Conservation (phyloP, 2,888 invertebrate genomes). For the Leuctra nigra region DNA sequence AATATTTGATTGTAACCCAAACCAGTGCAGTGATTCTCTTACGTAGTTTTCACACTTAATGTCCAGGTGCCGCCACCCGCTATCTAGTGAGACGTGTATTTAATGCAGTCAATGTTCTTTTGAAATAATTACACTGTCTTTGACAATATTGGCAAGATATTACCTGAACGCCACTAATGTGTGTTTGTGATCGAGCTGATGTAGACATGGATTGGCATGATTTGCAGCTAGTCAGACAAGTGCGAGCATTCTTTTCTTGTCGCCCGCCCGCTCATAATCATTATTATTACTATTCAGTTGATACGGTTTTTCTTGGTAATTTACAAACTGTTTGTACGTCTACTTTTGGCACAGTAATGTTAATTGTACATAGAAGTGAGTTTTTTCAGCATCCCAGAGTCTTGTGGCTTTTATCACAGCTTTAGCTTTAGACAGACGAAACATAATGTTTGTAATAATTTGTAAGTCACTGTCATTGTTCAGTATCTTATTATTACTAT, state of each 20-base stretch:
- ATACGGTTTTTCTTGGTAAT: constrained; percentile 24
- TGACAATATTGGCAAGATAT: constrained; percentile 2
- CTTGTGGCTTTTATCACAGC: constrained; percentile 31
- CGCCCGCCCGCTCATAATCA: too few relatives aligned
- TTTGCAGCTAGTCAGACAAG: constrained; percentile 26
- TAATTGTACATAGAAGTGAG: constrained; percentile 29
- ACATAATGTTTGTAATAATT: constrained; percentile 14
- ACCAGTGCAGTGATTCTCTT: constrained; percentile 27
- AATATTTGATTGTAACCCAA: constrained; percentile 27
- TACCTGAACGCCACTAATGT: constrained; percentile 21
- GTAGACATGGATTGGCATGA: constrained; percentile 24
- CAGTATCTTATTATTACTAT: too few relatives aligned
- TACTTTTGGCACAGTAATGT: constrained; percentile 29
- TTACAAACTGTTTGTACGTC: constrained; percentile 23
- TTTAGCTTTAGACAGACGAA: constrained; percentile 29
- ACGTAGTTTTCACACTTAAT: constrained; percentile 26
- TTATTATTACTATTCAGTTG: constrained; percentile 21
- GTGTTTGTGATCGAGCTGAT: constrained; percentile 25
- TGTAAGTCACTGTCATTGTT: constrained; percentile 17
- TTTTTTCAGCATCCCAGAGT: constrained; percentile 28
- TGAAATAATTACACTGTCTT: constrained; percentile 6
- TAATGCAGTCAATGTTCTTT: constrained; percentile 18
- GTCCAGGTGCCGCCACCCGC: constrained; percentile 25
- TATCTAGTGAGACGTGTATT: constrained; percentile 19
- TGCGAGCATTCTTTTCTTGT: constrained; percentile 24